These are phyloP conservation scores for Drosophila orosa DNA, from an alignment of 1,140 invertebrate genomes.

Conservation along the genomic window DNA sequence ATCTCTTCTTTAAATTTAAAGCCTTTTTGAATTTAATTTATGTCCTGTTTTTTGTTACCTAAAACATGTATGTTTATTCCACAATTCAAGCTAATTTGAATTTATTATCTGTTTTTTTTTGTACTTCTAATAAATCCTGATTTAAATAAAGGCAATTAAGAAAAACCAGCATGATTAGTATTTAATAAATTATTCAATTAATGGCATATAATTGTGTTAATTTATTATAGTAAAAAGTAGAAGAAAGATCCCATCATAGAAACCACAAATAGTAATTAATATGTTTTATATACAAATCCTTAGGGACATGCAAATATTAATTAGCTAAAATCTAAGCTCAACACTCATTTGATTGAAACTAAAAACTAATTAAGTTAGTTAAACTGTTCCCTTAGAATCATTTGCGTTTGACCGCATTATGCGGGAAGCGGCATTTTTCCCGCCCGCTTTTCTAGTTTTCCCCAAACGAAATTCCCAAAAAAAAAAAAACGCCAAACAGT, in stretches of 20 bases:
- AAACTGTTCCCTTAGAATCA: conserved; percentile 4
- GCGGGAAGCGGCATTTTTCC: conserved; percentile 10
- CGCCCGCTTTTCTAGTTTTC: conserved; percentile 23
- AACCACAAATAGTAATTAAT: conserved; percentile 5
- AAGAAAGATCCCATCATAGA: too few species aligned
- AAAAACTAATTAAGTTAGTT: conserved; percentile 35
- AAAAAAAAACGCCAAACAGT: conserved; percentile 30
- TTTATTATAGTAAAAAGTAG: neutral
- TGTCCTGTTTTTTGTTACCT: neutral
- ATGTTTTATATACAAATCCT: neutral
- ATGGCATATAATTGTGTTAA: neutral
- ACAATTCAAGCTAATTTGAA: neutral
- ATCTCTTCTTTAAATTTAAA: neutral
- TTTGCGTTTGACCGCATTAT: conserved; percentile 18
- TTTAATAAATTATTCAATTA: conserved; percentile 7
- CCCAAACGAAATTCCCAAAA: neutral
- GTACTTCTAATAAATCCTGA: neutral
- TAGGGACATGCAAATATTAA: conserved; percentile 1
- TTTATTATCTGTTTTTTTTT: conserved; percentile 3
- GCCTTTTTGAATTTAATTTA: neutral
- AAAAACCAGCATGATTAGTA: neutral
- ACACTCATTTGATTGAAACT: conserved; percentile 23
- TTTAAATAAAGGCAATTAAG: conserved; percentile 3
- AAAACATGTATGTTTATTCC: neutral
- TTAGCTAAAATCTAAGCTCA: neutral